Conservation (phyloP, 2,113 vertebrate species). For the Erythrolamprus reginae region DNA sequence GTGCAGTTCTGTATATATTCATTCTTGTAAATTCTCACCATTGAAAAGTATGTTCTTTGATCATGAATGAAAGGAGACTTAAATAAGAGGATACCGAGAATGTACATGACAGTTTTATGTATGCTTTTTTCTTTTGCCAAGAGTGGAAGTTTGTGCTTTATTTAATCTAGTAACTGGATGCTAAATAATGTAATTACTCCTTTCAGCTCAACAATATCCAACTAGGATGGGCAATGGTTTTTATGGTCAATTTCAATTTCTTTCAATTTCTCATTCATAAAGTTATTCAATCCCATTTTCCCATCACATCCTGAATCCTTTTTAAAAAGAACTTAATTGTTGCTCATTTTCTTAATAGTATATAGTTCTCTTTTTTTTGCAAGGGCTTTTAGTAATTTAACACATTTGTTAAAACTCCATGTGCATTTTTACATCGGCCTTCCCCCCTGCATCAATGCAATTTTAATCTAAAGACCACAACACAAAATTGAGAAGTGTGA, state of each 20-base stretch:
- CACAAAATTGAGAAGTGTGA: background rate
- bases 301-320: background rate
- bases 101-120: background rate
- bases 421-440: background rate
- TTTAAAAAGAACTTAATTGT: background rate
- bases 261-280: background rate
- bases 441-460: background rate
- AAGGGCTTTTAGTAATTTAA: background rate
- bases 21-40: background rate
- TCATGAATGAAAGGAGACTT: background rate
- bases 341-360: background rate
- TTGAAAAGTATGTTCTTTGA: conserved; percentile 13
- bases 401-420: background rate
- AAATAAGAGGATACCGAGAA: background rate
- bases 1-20: background rate
- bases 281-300: background rate
- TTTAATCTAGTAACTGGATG: background rate
- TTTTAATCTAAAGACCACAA: background rate
- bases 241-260: background rate
- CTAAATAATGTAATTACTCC: background rate
- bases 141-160: background rate
- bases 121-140: background rate
- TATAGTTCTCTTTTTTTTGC: background rate
- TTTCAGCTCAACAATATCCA: background rate
- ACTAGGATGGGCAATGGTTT: background rate